A percentile compares a stretch with the other conserved stretches of the same genome.
Conservation (phyloP, 2,797 vertebrate species). For the Sebastes minor region DNA sequence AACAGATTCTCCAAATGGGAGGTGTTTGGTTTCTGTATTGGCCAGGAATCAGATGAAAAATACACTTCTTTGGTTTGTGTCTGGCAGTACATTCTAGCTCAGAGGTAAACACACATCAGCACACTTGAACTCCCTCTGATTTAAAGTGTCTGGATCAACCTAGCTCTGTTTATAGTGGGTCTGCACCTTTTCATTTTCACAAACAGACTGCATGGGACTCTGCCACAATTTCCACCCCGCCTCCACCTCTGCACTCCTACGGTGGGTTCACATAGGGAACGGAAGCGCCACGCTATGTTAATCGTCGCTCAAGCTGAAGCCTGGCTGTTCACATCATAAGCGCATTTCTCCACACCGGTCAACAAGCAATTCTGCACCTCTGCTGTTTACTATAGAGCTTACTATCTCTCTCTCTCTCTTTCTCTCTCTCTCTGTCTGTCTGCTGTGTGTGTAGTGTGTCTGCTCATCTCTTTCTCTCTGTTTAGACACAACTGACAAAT, state of each 20-base stretch:
- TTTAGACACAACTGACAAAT: no score
- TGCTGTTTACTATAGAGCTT: no score
- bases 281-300: no score
- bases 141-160: background rate
- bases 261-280: no score
- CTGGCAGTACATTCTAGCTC: background rate
- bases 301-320: no score
- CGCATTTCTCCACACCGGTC: no score
- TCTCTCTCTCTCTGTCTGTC: no score
- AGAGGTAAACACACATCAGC: conserved; percentile 16
- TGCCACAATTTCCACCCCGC: background rate
- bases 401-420: no score
- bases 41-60: background rate
- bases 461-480: no score
- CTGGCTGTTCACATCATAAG: no score
- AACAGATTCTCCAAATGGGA: background rate
- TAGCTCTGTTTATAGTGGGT: conserved; percentile 8
- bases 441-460: no score
- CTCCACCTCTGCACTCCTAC: background rate
- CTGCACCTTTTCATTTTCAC: conserved; percentile 17
- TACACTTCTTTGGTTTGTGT: background rate
- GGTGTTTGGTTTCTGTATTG: conserved; percentile 1
- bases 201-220: background rate
- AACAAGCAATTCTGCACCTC: no score
- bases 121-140: conserved; percentile 9